phyloP scores from a whole-genome alignment of 2,888 invertebrate genomes.

The Rotaria magnacalcarata region DNA sequence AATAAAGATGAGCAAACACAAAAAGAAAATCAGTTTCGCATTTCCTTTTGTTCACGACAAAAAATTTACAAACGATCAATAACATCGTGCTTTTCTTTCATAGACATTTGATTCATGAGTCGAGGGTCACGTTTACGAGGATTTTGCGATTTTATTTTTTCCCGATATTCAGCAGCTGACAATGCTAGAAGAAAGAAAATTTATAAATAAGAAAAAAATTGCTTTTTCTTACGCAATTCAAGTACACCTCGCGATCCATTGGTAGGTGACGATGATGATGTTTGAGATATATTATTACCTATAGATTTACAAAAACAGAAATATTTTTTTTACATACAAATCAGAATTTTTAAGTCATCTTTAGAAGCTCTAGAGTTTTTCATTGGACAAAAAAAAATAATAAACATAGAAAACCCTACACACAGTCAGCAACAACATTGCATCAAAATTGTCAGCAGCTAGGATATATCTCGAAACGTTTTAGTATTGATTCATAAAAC shows the following conservation, averaged over 20 bases:
- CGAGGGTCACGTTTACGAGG: not conserved
- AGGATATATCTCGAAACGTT: too few relatives aligned
- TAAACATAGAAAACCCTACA: too few relatives aligned
- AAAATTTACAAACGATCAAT: conserved; percentile 27
- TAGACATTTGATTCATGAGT: not conserved
- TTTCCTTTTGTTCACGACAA: not conserved
- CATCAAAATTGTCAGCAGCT: too few relatives aligned
- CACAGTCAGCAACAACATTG: too few relatives aligned
- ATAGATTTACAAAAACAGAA: not conserved
- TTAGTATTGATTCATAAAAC: too few relatives aligned
- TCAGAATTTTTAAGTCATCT: too few relatives aligned
- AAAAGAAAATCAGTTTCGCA: not conserved
- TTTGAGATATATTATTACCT: not conserved
- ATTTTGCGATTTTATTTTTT: not conserved
- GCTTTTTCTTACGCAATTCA: not conserved
- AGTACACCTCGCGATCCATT: not conserved
- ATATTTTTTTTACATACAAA: too few relatives aligned
- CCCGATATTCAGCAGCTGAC: conserved; percentile 7
- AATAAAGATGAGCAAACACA: not conserved
- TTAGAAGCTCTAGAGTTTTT: too few relatives aligned
- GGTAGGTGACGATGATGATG: not conserved
- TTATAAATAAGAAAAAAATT: not conserved
- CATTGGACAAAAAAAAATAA: too few relatives aligned
- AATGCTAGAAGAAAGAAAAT: not conserved
- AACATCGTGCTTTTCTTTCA: not conserved